Conservation (phyloP, 1,140 invertebrate genomes). For the Cotesia glomerata region DNA sequence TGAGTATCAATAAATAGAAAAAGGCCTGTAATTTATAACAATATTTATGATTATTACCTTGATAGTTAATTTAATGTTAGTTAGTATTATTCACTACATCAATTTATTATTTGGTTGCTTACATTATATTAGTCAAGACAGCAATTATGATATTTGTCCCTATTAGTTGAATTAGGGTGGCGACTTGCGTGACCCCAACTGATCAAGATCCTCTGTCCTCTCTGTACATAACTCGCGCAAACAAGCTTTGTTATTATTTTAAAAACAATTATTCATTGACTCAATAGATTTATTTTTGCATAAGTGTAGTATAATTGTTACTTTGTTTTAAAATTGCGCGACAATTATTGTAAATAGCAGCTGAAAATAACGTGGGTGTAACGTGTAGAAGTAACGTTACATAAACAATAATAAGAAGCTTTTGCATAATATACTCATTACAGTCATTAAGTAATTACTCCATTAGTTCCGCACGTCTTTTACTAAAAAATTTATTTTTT, state of each 20-base stretch:
- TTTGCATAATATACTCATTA: not conserved
- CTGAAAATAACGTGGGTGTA: not conserved
- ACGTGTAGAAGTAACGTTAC: not conserved
- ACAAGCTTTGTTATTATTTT: slow-evolving; percentile 5
- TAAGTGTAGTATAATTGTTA: too few relatives aligned
- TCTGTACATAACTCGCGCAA: slow-evolving; percentile 30
- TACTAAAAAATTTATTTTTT: not conserved
- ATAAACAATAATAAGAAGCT: not conserved
- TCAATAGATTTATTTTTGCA: not conserved
- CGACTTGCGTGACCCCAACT: slow-evolving; percentile 53
- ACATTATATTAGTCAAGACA: slow-evolving; percentile 39
- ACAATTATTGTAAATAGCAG: not conserved
- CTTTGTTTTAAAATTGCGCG: too few relatives aligned
- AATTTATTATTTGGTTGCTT: slow-evolving; percentile 51
- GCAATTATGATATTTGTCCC: slow-evolving; percentile 59
- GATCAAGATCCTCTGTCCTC: slow-evolving; percentile 30
- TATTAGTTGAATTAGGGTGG: slow-evolving; percentile 56
- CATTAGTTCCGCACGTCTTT: not conserved
- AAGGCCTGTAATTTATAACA: not conserved
- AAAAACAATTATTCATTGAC: not conserved
- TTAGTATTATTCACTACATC: slow-evolving; percentile 32
- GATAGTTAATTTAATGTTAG: not conserved
- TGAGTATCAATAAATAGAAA: too few relatives aligned
- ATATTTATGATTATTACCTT: not conserved
- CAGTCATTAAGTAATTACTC: slow-evolving; percentile 10